These are phyloP conservation scores for Taeniopygia guttata DNA, from an alignment of 2,797 vertebrate genomes.

Conservation along the genomic window DNA sequence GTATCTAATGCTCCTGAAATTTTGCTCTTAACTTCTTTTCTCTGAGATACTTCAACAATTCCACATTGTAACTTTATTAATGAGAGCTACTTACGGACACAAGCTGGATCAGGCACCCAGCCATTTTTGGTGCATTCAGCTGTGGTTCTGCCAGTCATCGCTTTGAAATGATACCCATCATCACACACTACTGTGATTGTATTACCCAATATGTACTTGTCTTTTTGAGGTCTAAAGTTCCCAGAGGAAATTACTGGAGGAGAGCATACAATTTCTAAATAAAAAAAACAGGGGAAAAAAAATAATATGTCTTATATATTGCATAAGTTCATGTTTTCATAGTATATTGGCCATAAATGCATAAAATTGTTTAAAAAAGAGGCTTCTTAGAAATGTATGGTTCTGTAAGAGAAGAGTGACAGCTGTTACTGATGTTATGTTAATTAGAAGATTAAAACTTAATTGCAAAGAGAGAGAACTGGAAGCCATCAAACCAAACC, in stretches of 20 bases:
- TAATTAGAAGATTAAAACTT: not conserved
- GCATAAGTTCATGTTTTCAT: not conserved
- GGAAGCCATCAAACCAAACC: not conserved
- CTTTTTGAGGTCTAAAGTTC: not conserved
- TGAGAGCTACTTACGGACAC: constrained; percentile 58
- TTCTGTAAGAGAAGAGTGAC: not conserved
- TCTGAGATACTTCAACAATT: not conserved
- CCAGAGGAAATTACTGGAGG: constrained; percentile 59
- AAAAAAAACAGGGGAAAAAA: not conserved
- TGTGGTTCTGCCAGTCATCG: rapidly evolving
- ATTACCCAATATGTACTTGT: not conserved
- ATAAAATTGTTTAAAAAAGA: not conserved
- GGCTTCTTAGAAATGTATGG: not conserved
- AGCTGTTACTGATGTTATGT: not conserved
- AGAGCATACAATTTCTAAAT: constrained; percentile 59
- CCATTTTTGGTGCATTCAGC: constrained; percentile 42
- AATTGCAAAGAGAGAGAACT: not conserved
- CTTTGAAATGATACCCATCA: not conserved
- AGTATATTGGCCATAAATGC: not conserved
- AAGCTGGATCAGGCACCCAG: constrained; percentile 66
- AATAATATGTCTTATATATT: not conserved
- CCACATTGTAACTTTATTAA: not conserved
- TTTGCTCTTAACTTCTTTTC: not conserved
- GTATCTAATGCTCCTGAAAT: not conserved
- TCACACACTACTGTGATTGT: constrained; percentile 17